Conservation (phyloP, 2,797 vertebrate species). For the Enoplosus armatus region DNA sequence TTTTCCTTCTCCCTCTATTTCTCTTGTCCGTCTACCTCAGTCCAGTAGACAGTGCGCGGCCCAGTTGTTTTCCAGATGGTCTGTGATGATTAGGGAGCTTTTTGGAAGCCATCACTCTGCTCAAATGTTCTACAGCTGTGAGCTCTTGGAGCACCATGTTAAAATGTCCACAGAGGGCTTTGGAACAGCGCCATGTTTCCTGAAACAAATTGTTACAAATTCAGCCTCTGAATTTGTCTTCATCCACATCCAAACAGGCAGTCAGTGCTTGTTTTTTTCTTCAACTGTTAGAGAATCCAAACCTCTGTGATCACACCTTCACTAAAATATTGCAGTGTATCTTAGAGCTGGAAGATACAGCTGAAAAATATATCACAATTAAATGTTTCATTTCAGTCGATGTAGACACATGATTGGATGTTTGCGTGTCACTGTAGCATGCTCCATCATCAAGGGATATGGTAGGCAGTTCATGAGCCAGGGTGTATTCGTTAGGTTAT, state of each 20-base stretch:
- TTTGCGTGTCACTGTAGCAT: no score
- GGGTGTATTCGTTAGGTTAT: no score
- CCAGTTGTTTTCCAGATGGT: constrained; percentile 81
- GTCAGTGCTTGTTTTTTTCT: neutral
- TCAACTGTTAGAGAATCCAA: constrained; percentile 19
- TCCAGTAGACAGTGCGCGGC: constrained; percentile 58
- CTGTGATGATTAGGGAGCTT: constrained; percentile 72
- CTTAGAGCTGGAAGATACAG: no score
- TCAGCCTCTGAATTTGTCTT: constrained; percentile 52
- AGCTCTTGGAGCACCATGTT: constrained; percentile 67
- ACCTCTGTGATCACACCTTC: constrained; percentile 38
- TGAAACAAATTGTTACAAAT: constrained; percentile 72
- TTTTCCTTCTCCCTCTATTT: constrained; percentile 22
- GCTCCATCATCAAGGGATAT: no score
- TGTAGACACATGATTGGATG: no score
- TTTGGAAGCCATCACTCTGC: constrained; percentile 76
- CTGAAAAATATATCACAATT: no score
- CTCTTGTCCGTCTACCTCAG: constrained; percentile 56
- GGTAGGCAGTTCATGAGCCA: no score
- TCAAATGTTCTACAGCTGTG: constrained; percentile 75
- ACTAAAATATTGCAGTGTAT: constrained; percentile 28
- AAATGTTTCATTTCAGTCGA: no score
- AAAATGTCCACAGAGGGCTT: constrained; percentile 67
- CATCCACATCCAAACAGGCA: constrained; percentile 55
- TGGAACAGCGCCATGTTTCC: constrained; percentile 49